phyloP scores from a whole-genome alignment of 2,888 invertebrate species.

The Pocota personata region DNA sequence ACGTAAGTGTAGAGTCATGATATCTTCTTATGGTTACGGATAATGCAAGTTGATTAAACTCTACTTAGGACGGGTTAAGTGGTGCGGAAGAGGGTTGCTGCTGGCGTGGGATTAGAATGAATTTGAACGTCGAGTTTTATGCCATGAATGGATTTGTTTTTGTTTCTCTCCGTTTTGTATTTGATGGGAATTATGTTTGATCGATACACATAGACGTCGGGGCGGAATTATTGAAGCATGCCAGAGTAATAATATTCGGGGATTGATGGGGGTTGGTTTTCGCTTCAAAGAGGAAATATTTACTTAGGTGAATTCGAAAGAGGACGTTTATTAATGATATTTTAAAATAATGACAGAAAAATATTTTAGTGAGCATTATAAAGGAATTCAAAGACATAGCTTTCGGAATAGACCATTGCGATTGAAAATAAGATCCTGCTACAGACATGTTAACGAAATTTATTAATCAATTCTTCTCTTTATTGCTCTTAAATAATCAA shows the following conservation, averaged over 20 bases:
- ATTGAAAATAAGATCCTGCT: not conserved
- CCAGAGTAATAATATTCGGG: not conserved
- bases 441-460: not conserved
- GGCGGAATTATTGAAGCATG: constrained; percentile 46
- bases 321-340: not conserved
- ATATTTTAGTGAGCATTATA: not conserved
- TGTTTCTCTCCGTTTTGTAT: not conserved
- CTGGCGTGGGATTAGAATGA: not conserved
- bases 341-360: not conserved
- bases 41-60: not conserved
- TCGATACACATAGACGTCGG: constrained; percentile 55
- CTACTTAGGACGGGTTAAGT: not conserved
- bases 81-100: not conserved
- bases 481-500: too few species aligned
- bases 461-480: too few species aligned
- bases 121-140: not conserved
- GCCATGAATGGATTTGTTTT: not conserved
- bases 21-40: not conserved
- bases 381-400: not conserved
- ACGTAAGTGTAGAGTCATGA: constrained; percentile 85
- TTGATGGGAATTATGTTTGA: constrained; percentile 55
- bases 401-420: not conserved
- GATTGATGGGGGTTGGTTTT: not conserved
- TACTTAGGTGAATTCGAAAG: not conserved
- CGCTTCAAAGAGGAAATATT: not conserved